phyloP scores from a whole-genome alignment of 2,888 invertebrate genomes.

The Dioctria rufipes region DNA sequence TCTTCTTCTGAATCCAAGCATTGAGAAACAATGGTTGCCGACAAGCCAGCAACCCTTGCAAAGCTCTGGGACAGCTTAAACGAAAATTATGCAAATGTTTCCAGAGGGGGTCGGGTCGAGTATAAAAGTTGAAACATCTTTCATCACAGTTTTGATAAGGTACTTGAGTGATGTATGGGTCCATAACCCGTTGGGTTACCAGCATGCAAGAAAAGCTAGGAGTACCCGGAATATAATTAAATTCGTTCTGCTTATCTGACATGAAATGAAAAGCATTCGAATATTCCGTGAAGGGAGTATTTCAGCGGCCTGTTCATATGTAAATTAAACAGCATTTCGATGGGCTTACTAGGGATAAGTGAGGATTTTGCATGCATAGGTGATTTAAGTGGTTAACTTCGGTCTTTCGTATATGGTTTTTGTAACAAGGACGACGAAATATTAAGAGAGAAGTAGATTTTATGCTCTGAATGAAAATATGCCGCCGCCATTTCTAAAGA shows the following conservation, averaged over 20 bases:
- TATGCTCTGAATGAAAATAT: too few relatives aligned
- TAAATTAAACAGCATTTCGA: background rate
- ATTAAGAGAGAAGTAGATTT: too few relatives aligned
- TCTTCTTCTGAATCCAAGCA: conserved; percentile 18
- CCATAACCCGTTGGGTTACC: background rate
- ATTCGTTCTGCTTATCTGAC: conserved; percentile 20
- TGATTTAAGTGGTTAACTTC: too few relatives aligned
- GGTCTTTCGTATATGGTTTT: too few relatives aligned
- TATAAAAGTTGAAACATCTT: conserved; percentile 40
- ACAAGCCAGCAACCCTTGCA: conserved; percentile 37
- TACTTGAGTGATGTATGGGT: background rate
- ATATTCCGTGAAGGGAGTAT: conserved; percentile 6
- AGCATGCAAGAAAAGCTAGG: background rate
- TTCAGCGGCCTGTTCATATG: background rate
- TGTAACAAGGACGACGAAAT: too few relatives aligned
- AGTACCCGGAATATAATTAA: conserved; percentile 23
- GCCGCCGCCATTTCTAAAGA: too few relatives aligned
- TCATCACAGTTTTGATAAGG: conserved; percentile 21
- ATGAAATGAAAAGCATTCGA: conserved; percentile 15
- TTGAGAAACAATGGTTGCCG: conserved; percentile 37
- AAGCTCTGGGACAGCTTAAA: background rate
- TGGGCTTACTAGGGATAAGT: background rate
- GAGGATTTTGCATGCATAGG: background rate
- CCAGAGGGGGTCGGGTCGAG: background rate
- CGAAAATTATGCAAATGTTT: conserved; percentile 46